Evolutionary conservation across 2,113 vertebrate species (phyloP), one percentile per base, ranked within the genome.

Genomic region (Pseudonaja textilis): DNA sequence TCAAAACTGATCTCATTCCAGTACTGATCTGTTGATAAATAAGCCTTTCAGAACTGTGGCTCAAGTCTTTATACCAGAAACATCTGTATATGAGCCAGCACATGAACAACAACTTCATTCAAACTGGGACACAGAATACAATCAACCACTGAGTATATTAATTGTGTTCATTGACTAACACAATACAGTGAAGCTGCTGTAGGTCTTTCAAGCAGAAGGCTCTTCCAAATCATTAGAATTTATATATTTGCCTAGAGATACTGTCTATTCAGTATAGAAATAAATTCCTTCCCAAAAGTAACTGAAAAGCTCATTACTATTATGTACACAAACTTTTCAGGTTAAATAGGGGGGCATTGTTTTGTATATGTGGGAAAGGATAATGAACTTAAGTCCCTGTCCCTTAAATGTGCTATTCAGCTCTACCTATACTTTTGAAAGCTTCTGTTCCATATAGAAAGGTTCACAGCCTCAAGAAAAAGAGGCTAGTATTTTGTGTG

Each of bases 21-120:
- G 2, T 26, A 9, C 52, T 85, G 5, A 54, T 81, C 16, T 23
- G 29, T 42, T 52, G 50, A 56, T 90, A 52, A 45, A 18, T 64
- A 50, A 55, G 50, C 29, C 23, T 45, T 52, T 90, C 18, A 74
- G 4, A n/a, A 54, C 16, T 91, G 69, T 91, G 93, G 61, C 89
- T 92, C 91, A 93, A 94, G 93, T 95, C 91, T 96, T 89, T 91
- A 88, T n/a, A 92, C 87, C 91, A 90, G 94, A 93, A 93, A 74
- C 92, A 96, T 91, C 94, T 94, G 95, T 94, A 90, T 96, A 42
- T 92, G 87, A 95, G 89, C 94, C 94, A 91, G 95, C 42, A 96
- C 93, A 94, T 88, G 88, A 96, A 91, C 96, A 95, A 95, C 96
- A 96, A 95, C 93, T 97, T 95, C 91, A 93, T 97, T 95, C 93